phyloP scores from a whole-genome alignment of 2,888 invertebrate species.

The Chrysolina haemoptera region DNA sequence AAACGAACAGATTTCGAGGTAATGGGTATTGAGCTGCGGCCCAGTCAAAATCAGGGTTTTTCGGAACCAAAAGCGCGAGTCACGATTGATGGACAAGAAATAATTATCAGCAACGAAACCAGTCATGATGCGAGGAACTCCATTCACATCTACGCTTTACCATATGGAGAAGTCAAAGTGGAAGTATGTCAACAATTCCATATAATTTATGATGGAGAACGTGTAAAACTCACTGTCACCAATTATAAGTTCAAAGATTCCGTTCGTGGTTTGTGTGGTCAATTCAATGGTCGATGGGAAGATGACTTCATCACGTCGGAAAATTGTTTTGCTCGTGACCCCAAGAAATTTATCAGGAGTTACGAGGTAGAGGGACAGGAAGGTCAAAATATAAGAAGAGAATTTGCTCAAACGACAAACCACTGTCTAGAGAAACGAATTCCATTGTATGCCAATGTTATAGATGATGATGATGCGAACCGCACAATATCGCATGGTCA shows the following conservation, averaged over 20 bases:
- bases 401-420: constrained; percentile 65
- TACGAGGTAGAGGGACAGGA: constrained; percentile 72
- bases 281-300: constrained; percentile 74
- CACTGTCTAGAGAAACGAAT: constrained; percentile 65
- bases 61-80: constrained; percentile 64
- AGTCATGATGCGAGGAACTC: constrained; percentile 64
- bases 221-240: constrained; percentile 68
- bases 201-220: constrained; percentile 75
- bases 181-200: constrained; percentile 72
- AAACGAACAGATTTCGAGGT: constrained; percentile 63
- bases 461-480: constrained; percentile 54
- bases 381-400: constrained; percentile 57
- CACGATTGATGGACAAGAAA: constrained; percentile 69
- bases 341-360: constrained; percentile 71
- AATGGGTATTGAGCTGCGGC: constrained; percentile 66
- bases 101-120: constrained; percentile 59
- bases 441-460: constrained; percentile 67
- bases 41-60: constrained; percentile 39
- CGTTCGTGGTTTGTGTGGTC: constrained; percentile 78
- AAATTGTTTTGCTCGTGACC: constrained; percentile 66
- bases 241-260: constrained; percentile 55
- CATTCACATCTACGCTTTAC: constrained; percentile 69
- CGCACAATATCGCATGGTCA: neutral
- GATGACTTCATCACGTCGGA: constrained; percentile 76
- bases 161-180: constrained; percentile 74